Evolutionary conservation across 2,888 invertebrate species (phyloP), one percentile per base, ranked within the genome.

Genomic region (Frankliniella intonsa): DNA sequence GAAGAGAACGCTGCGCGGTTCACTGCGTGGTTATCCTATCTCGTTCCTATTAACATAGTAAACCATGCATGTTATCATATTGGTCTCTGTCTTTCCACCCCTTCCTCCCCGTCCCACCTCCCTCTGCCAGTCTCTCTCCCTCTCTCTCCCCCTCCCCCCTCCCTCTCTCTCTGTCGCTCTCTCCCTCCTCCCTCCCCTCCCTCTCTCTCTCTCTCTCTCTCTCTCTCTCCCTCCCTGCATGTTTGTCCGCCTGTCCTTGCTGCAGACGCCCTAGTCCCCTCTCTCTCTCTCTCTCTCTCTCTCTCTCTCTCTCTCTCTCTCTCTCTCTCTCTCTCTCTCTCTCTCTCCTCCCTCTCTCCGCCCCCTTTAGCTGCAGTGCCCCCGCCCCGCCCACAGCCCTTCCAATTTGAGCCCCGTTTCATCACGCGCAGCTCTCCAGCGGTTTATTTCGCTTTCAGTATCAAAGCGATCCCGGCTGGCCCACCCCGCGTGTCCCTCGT

Each of bases 41-140:
- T 76, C 69, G 69, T 76, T 76, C 69, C 69, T 76, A 76, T 76
- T 76, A 76, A 76, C 69, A 76, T 76, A 76, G 69, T 76, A 76
- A 76, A 76, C 69, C 69, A 76, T 76, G 69, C 69, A 76, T 76
- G 69, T 76, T 76, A 76, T 76, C 69, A 76, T 76, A 76, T 76
- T 76, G 69, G 69, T 76, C 69, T 69, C 69, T 25, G 69, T 76
- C 69, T 76, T 76, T 76, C 69, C 69, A 76, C 25, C 69, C 55
- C 55, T 62, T n/a, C n/a, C 62, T 62, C 62, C n/a, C 11, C n/a
- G 19, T 62, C 62, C 55, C 55, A 38, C 38, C 38, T 38, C 38
- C 38, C 38, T 38, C 5, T 38, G 38, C 38, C 38, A 5, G 38
- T 38, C 38, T 17, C 55, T 8, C 55, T 8, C 55, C 17, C 55